Conservation (phyloP, 2,113 vertebrate species). For the Oryzias javanicus region DNA sequence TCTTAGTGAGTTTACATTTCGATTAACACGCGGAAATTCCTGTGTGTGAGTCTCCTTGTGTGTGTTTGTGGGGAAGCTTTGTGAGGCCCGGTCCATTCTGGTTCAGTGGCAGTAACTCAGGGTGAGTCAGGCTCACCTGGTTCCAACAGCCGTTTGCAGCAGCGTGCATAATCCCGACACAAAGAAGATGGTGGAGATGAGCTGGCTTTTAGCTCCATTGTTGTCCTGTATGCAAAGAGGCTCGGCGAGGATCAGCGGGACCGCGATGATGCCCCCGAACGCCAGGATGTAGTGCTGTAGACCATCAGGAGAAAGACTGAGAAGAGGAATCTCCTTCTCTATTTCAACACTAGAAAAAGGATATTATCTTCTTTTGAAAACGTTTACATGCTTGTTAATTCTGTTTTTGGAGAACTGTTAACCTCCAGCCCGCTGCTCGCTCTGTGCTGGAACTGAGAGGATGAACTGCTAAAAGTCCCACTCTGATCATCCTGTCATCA, state of each 20-base stretch:
- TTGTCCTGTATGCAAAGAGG: constrained; percentile 78
- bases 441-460: no score
- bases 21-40: background rate
- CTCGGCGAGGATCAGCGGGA: constrained; percentile 79
- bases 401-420: no score
- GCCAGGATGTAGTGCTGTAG: constrained; percentile 80
- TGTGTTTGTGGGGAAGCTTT: background rate
- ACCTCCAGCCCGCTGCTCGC: no score
- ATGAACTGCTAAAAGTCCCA: no score
- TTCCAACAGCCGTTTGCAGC: constrained; percentile 76
- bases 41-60: background rate
- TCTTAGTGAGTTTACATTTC: background rate
- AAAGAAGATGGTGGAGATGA: constrained; percentile 83
- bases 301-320: background rate
- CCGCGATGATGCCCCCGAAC: constrained; percentile 79
- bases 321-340: no score
- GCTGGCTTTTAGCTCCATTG: constrained; percentile 77
- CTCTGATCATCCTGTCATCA: no score
- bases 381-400: no score
- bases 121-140: constrained; percentile 60
- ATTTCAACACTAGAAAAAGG: no score
- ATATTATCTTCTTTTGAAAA: no score
- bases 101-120: background rate
- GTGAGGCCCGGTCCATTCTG: background rate
- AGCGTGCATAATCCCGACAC: constrained; percentile 79